Conservation (phyloP, 1,140 invertebrate species). For the Drosophila pachea region DNA sequence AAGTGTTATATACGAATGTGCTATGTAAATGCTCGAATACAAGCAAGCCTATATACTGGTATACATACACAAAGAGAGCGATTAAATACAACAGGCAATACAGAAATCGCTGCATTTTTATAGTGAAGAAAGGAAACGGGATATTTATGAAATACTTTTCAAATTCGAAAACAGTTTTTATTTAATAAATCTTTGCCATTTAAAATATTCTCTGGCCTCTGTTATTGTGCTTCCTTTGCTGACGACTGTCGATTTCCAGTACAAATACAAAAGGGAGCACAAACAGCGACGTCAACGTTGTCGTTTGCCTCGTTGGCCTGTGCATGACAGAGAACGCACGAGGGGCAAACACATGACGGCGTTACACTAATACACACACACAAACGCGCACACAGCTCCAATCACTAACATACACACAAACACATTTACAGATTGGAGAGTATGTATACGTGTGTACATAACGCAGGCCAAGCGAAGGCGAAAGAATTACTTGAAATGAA, state of each 20-base stretch:
- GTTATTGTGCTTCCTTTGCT: constrained; percentile 19
- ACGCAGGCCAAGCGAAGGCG: constrained; percentile 48
- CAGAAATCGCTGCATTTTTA: constrained; percentile 18
- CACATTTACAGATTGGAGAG: constrained; percentile 33
- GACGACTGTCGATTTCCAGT: constrained; percentile 41
- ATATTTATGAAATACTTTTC: not conserved
- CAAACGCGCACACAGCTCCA: constrained; percentile 38
- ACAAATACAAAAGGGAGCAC: constrained; percentile 41
- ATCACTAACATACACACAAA: constrained; percentile 32
- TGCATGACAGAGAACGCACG: constrained; percentile 65
- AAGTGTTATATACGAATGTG: constrained; percentile 21
- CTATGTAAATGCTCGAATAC: constrained; percentile 15
- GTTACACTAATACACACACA: constrained; percentile 41
- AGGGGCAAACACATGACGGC: constrained; percentile 70
- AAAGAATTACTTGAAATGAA: constrained; percentile 49
- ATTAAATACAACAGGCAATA: constrained; percentile 23
- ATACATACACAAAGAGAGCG: constrained; percentile 27
- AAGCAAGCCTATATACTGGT: constrained; percentile 24
- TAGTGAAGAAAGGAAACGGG: constrained; percentile 1
- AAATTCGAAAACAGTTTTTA: not conserved
- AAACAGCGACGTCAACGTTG: constrained; percentile 28
- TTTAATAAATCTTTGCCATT: constrained; percentile 8
- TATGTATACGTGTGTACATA: constrained; percentile 52
- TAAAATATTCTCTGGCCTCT: constrained; percentile 15
- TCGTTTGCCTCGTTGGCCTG: constrained; percentile 31